phyloP scores from a whole-genome alignment of 92 coral and sea anemone species.

The Zoanthus solanderi region DNA sequence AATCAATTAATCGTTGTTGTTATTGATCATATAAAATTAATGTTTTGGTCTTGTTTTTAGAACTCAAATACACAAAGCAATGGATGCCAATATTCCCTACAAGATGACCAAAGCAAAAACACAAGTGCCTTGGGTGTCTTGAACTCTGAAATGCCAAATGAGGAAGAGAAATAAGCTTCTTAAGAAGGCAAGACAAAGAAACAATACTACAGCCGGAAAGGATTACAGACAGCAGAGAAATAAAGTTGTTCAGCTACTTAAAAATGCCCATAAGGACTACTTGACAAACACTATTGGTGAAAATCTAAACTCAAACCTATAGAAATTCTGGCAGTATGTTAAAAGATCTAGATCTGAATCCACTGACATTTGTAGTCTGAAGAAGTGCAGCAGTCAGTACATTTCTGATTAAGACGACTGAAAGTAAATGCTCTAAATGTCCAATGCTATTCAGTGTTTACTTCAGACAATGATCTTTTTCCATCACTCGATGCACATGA shows the following conservation, averaged over 20 bases:
- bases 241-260: constrained; percentile 37
- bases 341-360: constrained; percentile 18
- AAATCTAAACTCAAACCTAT: constrained; percentile 42
- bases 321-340: constrained; percentile 45
- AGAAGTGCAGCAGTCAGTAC: not conserved
- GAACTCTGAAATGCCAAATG: constrained; percentile 45
- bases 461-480: not conserved
- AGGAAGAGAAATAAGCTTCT: constrained; percentile 48
- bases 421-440: constrained; percentile 23
- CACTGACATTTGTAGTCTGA: constrained; percentile 27
- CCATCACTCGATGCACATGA: not conserved
- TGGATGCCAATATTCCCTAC: constrained; percentile 45
- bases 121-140: constrained; percentile 47
- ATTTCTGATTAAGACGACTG: not conserved
- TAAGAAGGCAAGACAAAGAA: constrained; percentile 33
- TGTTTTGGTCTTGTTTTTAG: too few relatives aligned
- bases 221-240: constrained; percentile 45
- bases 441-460: constrained; percentile 4
- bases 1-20: too few relatives aligned
- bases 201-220: constrained; percentile 13
- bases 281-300: constrained; percentile 35
- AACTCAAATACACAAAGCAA: not conserved
- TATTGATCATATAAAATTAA: too few relatives aligned
- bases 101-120: constrained; percentile 40
- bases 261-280: constrained; percentile 51